These are phyloP conservation scores for Pangasianodon gigas DNA, from an alignment of 2,113 vertebrate genomes.

Conservation along the genomic window DNA sequence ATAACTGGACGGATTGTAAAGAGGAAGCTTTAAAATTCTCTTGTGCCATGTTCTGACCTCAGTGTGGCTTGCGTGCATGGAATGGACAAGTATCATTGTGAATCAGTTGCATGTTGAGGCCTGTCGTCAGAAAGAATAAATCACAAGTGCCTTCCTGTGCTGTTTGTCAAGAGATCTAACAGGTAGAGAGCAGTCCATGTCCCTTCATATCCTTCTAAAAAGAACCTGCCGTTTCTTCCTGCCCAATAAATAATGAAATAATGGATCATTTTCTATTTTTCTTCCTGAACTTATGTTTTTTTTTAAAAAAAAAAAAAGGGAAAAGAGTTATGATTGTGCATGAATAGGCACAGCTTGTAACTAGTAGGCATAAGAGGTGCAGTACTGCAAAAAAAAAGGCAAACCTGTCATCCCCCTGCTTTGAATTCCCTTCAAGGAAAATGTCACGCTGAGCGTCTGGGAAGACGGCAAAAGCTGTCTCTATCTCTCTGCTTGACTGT, in stretches of 20 bases:
- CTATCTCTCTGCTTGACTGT: slow-evolving; percentile 45
- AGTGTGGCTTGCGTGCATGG: slow-evolving; percentile 20
- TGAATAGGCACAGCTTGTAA: slow-evolving; percentile 34
- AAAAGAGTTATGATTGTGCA: slow-evolving; percentile 22
- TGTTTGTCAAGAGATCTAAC: slow-evolving; percentile 5
- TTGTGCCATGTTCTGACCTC: slow-evolving; percentile 6
- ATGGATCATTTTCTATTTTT: slow-evolving; percentile 1
- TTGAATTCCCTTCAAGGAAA: slow-evolving; percentile 42
- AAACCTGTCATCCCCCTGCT: slow-evolving; percentile 31
- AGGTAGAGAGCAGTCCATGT: slow-evolving; percentile 5
- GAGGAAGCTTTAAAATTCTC: slow-evolving; percentile 18
- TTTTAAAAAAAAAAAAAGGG: slow-evolving; percentile 10
- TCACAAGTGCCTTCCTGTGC: slow-evolving; percentile 22
- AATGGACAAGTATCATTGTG: slow-evolving; percentile 22
- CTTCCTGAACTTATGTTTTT: not conserved
- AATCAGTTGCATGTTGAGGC: slow-evolving; percentile 35
- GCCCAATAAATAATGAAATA: slow-evolving; percentile 17
- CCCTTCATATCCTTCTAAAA: not conserved
- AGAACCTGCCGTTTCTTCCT: not conserved
- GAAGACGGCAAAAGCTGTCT: slow-evolving; percentile 27
- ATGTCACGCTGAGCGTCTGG: slow-evolving; percentile 30
- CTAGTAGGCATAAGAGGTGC: slow-evolving; percentile 28
- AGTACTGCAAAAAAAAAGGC: slow-evolving; percentile 31
- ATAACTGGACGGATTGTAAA: not conserved
- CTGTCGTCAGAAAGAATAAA: slow-evolving; percentile 40